Evolutionary conservation across 2,797 vertebrate species (phyloP).

Genomic region (Argyrosomus regius): DNA sequence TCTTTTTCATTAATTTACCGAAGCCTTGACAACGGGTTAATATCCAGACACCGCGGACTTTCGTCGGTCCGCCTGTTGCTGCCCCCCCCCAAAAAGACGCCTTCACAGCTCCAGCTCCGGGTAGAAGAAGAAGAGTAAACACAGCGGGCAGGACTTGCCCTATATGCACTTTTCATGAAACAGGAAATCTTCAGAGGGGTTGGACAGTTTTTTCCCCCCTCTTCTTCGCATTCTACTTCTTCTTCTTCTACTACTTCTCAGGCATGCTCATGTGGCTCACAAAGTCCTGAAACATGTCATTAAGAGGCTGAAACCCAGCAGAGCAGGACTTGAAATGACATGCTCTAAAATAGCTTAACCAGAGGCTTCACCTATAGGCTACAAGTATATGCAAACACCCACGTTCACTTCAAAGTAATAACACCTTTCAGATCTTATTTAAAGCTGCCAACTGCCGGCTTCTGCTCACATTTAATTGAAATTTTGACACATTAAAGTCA

Average conservation of each 20-base stretch:
- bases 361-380: conserved; percentile 28
- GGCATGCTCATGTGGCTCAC: conserved; percentile 63
- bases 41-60: conserved; percentile 41
- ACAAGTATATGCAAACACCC: conserved; percentile 37
- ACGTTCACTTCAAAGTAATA: conserved; percentile 30
- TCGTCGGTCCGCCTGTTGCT: conserved; percentile 56
- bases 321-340: conserved; percentile 74
- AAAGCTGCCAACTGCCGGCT: not conserved
- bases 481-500: not conserved
- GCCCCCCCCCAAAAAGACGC: not conserved
- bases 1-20: conserved; percentile 72
- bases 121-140: conserved; percentile 52
- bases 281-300: conserved; percentile 74
- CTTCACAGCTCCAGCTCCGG: conserved; percentile 46
- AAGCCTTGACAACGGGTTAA: conserved; percentile 43
- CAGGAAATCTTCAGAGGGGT: conserved; percentile 85
- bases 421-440: conserved; percentile 30
- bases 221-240: conserved; percentile 11
- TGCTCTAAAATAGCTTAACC: conserved; percentile 57
- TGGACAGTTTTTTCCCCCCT: conserved; percentile 58
- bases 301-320: conserved; percentile 60
- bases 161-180: conserved; percentile 74
- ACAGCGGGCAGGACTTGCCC: conserved; percentile 56
- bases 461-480: conserved; percentile 27
- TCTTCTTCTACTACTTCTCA: conserved; percentile 42